Conservation (phyloP, 2,797 vertebrate species). For the Acrocephalus scirpaceus region DNA sequence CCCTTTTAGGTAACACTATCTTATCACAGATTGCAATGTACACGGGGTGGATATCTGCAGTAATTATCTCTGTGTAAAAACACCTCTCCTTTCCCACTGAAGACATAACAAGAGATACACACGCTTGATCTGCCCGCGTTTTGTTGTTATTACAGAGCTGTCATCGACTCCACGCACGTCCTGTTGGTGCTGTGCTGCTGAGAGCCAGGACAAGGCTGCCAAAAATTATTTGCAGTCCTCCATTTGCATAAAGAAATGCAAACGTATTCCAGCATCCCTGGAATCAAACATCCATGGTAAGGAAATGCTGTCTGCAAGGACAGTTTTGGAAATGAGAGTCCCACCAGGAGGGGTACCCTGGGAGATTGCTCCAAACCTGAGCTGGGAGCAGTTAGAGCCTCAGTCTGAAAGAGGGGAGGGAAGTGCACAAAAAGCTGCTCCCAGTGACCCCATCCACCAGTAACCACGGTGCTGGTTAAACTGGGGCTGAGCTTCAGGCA, state of each 20-base stretch:
- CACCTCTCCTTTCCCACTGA: neutral
- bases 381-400: neutral
- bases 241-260: neutral
- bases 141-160: neutral
- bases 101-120: neutral
- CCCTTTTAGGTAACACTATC: constrained; percentile 8
- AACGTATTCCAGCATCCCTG: neutral
- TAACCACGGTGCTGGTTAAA: neutral
- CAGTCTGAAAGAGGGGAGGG: neutral
- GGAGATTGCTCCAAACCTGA: too few relatives aligned
- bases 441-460: neutral
- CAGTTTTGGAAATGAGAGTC: neutral
- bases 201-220: neutral
- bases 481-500: fast-evolving
- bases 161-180: neutral
- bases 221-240: neutral
- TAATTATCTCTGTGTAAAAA: constrained; percentile 21
- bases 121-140: neutral
- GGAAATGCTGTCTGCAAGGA: neutral
- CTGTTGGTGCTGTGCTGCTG: neutral
- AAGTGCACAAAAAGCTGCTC: neutral
- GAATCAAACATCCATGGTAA: neutral
- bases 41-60: neutral
- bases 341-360: neutral
- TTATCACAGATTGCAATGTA: neutral